phyloP scores from a whole-genome alignment of 2,113 vertebrate genomes.

The Scomber scombrus region DNA sequence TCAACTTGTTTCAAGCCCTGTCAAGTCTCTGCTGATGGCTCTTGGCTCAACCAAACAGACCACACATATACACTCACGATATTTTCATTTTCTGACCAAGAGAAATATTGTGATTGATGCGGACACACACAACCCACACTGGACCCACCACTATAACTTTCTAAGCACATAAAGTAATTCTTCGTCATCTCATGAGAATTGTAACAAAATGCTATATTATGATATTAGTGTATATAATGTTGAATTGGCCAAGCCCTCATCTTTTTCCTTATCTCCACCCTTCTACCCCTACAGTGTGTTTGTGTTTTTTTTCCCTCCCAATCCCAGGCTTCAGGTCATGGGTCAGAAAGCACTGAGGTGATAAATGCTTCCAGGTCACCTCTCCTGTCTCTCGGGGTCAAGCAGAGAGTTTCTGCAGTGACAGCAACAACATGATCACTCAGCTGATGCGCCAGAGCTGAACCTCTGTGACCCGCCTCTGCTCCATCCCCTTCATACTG shows the following conservation, averaged over 20 bases:
- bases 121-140: neutral
- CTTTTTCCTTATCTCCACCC: conserved; percentile 18
- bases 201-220: neutral
- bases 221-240: neutral
- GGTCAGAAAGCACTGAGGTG: conserved; percentile 72
- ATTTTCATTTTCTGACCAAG: conserved; percentile 46
- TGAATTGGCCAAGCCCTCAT: neutral
- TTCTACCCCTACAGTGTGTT: neutral
- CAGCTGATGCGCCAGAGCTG: conserved; percentile 55
- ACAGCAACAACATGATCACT: conserved; percentile 76
- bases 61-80: conserved; percentile 20
- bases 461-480: conserved; percentile 54
- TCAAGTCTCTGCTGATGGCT: conserved; percentile 46
- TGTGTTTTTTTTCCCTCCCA: conserved; percentile 14
- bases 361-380: conserved; percentile 82
- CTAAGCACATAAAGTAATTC: neutral
- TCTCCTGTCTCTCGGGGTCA: conserved; percentile 70
- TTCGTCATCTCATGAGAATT: neutral
- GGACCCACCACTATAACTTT: neutral
- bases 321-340: conserved; percentile 51
- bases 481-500: conserved; percentile 28
- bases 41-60: conserved; percentile 21
- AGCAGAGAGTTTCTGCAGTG: conserved; percentile 61
- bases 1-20: conserved; percentile 35
- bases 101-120: conserved; percentile 46